These are phyloP conservation scores for Centropus unirufus DNA, from an alignment of 2,113 vertebrate species.

Conservation along the genomic window DNA sequence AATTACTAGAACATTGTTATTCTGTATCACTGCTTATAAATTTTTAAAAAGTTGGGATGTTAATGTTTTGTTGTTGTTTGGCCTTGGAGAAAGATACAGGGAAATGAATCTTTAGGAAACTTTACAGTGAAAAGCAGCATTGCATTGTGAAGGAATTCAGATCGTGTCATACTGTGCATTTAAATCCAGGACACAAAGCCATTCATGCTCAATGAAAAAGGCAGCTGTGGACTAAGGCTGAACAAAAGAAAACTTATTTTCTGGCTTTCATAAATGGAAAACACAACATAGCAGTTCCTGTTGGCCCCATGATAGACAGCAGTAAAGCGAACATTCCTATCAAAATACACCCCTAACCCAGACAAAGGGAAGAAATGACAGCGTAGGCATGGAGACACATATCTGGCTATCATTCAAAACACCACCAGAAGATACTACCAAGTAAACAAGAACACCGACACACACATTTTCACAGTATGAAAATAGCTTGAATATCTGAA, in stretches of 20 bases:
- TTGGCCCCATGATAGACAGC: fast-evolving
- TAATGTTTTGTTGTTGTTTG: neutral
- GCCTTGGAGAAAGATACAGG: neutral
- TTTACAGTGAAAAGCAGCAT: neutral
- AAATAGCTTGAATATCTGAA: neutral
- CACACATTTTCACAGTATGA: neutral
- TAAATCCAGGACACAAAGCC: neutral
- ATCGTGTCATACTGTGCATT: neutral
- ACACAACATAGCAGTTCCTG: fast-evolving
- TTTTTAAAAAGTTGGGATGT: neutral
- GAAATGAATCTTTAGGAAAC: fast-evolving
- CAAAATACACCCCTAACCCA: neutral
- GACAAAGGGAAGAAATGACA: neutral
- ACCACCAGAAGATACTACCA: neutral
- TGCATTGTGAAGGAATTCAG: neutral
- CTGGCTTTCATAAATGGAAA: neutral
- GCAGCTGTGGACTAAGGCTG: neutral
- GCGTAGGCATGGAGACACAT: fast-evolving
- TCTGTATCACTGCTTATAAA: neutral
- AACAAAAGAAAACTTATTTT: neutral
- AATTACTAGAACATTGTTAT: neutral
- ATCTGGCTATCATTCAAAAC: neutral
- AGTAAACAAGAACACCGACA: neutral
- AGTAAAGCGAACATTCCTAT: neutral
- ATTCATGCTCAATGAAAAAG: neutral